Evolutionary conservation across 2,888 invertebrate genomes (phyloP).

Genomic region (Philereme transversata): DNA sequence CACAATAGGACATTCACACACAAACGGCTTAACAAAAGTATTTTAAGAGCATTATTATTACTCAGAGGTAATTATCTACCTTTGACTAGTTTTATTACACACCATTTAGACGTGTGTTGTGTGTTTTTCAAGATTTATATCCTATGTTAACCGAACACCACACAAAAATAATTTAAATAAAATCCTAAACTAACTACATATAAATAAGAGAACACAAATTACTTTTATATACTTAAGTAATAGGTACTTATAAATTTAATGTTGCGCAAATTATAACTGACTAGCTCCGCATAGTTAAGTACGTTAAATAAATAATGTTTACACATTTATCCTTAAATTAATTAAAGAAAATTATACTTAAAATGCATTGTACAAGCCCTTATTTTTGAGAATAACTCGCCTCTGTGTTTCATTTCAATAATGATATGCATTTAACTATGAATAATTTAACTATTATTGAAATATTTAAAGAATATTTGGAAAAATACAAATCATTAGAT

Average conservation of each 20-base stretch:
- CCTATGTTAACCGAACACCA: slow-evolving; percentile 80
- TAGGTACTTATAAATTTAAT: slow-evolving; percentile 76
- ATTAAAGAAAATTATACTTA: slow-evolving; percentile 67
- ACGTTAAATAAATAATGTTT: slow-evolving; percentile 82
- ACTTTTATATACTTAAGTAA: slow-evolving; percentile 73
- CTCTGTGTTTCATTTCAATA: slow-evolving; percentile 57
- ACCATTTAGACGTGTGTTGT: slow-evolving; percentile 65
- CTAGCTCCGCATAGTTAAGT: slow-evolving; percentile 84
- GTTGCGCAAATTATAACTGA: slow-evolving; percentile 84
- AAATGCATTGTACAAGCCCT: slow-evolving; percentile 77
- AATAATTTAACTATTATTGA: slow-evolving; percentile 76
- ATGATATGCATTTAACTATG: slow-evolving; percentile 80
- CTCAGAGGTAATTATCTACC: slow-evolving; percentile 65
- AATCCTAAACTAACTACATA: slow-evolving; percentile 72
- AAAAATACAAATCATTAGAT: slow-evolving; percentile 71
- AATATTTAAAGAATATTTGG: slow-evolving; percentile 69
- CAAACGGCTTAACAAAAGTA: slow-evolving; percentile 53
- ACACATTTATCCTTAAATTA: slow-evolving; percentile 79
- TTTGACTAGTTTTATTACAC: slow-evolving; percentile 80
- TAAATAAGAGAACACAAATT: slow-evolving; percentile 81
- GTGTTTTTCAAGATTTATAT: slow-evolving; percentile 60
- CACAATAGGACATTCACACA: slow-evolving; percentile 47
- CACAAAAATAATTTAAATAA: slow-evolving; percentile 81
- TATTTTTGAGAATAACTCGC: slow-evolving; percentile 63
- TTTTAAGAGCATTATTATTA: slow-evolving; percentile 47